phyloP scores from a whole-genome alignment of 2,888 invertebrate species.

The Xanthorhoe designata region DNA sequence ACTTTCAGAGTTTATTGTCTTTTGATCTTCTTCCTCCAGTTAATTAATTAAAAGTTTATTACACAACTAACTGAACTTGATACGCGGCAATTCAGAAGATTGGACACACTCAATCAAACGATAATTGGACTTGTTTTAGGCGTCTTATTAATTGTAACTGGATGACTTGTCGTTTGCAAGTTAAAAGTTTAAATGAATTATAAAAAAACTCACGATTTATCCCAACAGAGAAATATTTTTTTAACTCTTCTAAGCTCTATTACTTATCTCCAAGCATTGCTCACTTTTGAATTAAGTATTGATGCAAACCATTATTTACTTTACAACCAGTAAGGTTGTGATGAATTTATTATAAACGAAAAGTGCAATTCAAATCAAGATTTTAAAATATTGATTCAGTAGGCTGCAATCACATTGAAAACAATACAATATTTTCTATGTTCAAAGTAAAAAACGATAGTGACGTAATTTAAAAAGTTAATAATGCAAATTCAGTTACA shows the following conservation, averaged over 20 bases:
- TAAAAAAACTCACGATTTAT: neutral
- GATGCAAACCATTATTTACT: too few species aligned
- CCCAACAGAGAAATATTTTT: too few species aligned
- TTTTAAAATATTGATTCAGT: too few species aligned
- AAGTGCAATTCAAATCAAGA: too few species aligned
- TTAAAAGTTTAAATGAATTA: neutral
- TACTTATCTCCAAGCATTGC: neutral
- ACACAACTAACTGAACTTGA: conserved; percentile 10
- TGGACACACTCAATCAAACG: conserved; percentile 32
- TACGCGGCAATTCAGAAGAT: conserved; percentile 26
- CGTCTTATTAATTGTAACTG: conserved; percentile 38
- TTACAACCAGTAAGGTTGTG: too few species aligned
- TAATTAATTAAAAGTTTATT: conserved; percentile 20
- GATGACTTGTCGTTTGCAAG: conserved; percentile 37
- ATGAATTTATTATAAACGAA: too few species aligned
- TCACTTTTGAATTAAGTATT: too few species aligned
- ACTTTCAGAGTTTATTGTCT: neutral
- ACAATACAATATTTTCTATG: too few species aligned
- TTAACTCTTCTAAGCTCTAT: neutral
- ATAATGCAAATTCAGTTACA: too few species aligned
- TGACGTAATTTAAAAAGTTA: too few species aligned
- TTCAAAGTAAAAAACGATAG: too few species aligned
- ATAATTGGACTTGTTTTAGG: conserved; percentile 38
- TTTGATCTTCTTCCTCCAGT: neutral
- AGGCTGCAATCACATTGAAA: too few species aligned